Base-by-base conservation (phyloP, 1,140 invertebrate genomes). In the Tetramorium simillimum region DNA sequence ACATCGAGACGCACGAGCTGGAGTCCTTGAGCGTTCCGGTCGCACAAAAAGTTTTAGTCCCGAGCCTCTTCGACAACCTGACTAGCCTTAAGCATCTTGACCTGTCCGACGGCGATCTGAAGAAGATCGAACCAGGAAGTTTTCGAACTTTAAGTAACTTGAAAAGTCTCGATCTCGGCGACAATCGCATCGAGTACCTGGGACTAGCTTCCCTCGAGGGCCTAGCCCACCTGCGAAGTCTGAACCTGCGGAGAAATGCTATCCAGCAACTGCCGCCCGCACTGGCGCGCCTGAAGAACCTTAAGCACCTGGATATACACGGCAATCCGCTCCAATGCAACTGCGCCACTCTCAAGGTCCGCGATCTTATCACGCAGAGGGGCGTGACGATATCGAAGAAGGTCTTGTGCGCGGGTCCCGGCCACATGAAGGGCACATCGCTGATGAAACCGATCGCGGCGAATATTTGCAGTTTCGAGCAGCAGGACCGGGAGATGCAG, bases 301-400 rank as follows among this genome's bases (percentile, higher is more conserved):
- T 97, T 6, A 95, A 95, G 46, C 95, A 96, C 12, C 91, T 98
- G 1, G 97, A 97, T 85, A 93, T 97, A 1, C 95, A 95, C 40
- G 94, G 96, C 40, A 98, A 98, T 94, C 96, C 96, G 3, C 92
- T 97, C 2, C 93, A 96, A 46, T 97, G 97, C 91, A 96, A 96
- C 77, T 95, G 95, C 63, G 89, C 88, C 1, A 93, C 93, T 21
- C 86, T 95, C 10, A 91, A 78, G 28, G 60, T 92, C 0, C 88
- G 94, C 40, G 94, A 95, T 77, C 65, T 77, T 1, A 84, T 95
- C 40, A 7, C 89, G 1, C 84, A 89, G 0, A 92, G 81, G 5
- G 90, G 91, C 33, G 92, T 94, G 0, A 92, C 91, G 12, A 85
- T 94, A 12, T 91, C 92, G 3, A 94, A 94, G 60, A 94, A 91